These are phyloP conservation scores for Hypomecis atomaria DNA, from an alignment of 2,888 invertebrate species.

Conservation along the genomic window DNA sequence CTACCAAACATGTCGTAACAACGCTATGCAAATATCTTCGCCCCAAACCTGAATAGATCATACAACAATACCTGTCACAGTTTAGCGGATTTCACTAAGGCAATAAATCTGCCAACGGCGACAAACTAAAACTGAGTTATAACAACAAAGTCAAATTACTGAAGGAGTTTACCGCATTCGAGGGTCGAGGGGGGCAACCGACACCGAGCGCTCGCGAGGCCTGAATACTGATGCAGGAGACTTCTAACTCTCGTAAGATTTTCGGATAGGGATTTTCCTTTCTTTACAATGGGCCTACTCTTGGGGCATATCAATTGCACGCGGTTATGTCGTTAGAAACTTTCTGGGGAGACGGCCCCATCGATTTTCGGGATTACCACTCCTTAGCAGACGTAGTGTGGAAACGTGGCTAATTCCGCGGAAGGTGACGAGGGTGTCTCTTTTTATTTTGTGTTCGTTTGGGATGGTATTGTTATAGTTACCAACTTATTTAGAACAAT, in stretches of 20 bases:
- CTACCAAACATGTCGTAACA: not conserved
- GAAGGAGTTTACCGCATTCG: constrained; percentile 79
- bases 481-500: not conserved
- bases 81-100: constrained; percentile 74
- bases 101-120: constrained; percentile 80
- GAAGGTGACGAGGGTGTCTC: constrained; percentile 34
- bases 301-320: constrained; percentile 84
- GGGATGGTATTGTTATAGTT: constrained; percentile 7
- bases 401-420: constrained; percentile 44
- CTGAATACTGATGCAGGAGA: constrained; percentile 78
- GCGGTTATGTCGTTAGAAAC: constrained; percentile 85
- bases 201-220: constrained; percentile 68
- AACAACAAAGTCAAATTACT: constrained; percentile 85
- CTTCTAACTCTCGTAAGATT: constrained; percentile 82
- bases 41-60: constrained; percentile 26
- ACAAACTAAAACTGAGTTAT: constrained; percentile 84
- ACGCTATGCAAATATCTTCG: constrained; percentile 6
- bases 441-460: constrained; percentile 32
- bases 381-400: constrained; percentile 48
- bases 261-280: constrained; percentile 84
- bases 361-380: constrained; percentile 78
- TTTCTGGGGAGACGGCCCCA: constrained; percentile 70
- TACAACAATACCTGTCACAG: constrained; percentile 55
- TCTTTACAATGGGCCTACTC: constrained; percentile 85
- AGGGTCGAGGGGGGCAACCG: constrained; percentile 62